Evolutionary conservation across 2,888 invertebrate genomes (phyloP), one percentile per base, ranked within the genome.

Genomic region (Cinara cedri): DNA sequence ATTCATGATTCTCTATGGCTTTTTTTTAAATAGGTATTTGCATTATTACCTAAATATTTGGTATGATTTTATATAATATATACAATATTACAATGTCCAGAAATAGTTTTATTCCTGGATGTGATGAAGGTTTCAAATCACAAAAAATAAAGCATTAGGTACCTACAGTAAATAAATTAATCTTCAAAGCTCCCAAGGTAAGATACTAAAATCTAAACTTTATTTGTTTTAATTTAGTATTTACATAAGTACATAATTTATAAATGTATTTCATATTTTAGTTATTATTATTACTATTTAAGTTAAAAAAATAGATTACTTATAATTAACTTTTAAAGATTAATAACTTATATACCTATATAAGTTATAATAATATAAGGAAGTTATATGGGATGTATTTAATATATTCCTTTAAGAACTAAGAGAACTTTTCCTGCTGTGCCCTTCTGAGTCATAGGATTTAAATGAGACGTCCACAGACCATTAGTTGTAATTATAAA

Each of bases 381-480:
- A 57, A 57, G 24, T 57, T 57, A 11, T 14, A 3, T 57, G n/a
- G 57, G 26, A 57, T 13, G 26, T 57, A 57, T 57, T 26, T 14
- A 57, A 14, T 11, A 26, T 24, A 57, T 26, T 57, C 57, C 24
- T 57, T 55, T 21, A 21, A 21, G 21, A 55, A 55, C 3, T 54
- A 54, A 54, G 3, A 11, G 11, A 55, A 13, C 21, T 55, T 0
- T 21, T 4, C 21, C 10, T 10, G 13, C 21, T 55, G 55, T 19
- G 55, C 55, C 21, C n/a, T 55, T 55, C 19, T 55, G 55, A 55
- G 55, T 55, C 55, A 55, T 51, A 51, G n/a, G 51, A 16, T 57
- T 57, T 57, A 60, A 62, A 62, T 34, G 10, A n/a, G 60, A 34
- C 1, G n/a, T 62, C n/a, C 16, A 34, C 62, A 62, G 34, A 34